Conservation (phyloP, 2,797 vertebrate genomes). For the Sebastiscus tertius region DNA sequence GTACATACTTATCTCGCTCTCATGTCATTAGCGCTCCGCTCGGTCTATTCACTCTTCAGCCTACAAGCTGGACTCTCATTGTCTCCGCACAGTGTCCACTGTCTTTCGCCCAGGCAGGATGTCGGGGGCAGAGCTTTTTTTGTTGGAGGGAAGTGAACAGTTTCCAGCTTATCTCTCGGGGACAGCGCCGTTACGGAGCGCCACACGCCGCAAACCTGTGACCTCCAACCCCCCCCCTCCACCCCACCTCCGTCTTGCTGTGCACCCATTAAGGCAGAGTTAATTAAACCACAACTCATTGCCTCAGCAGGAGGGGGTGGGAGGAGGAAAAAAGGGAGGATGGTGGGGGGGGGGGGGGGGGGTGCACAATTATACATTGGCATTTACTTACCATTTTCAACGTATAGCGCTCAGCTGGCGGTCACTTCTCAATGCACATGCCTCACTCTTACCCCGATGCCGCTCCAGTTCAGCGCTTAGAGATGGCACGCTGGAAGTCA, state of each 20-base stretch:
- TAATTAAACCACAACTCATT: constrained; percentile 83
- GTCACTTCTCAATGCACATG: constrained; percentile 42
- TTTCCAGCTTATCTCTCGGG: constrained; percentile 63
- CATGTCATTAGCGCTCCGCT: constrained; percentile 56
- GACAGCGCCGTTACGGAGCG: constrained; percentile 54
- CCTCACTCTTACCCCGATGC: constrained; percentile 8
- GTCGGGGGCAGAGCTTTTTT: constrained; percentile 28
- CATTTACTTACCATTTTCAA: constrained; percentile 69
- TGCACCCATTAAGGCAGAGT: constrained; percentile 79
- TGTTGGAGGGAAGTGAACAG: constrained; percentile 30
- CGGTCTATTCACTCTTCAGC: constrained; percentile 26
- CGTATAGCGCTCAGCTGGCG: constrained; percentile 49
- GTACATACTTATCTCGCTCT: constrained; percentile 51
- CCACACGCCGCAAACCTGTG: constrained; percentile 56
- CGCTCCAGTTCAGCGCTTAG: background rate
- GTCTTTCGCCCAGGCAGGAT: constrained; percentile 19
- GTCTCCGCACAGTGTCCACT: constrained; percentile 20
- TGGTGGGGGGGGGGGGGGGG: background rate
- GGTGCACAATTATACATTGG: constrained; percentile 59
- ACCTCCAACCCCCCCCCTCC: constrained; percentile 37
- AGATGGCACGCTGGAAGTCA: background rate
- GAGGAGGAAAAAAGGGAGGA: constrained; percentile 8
- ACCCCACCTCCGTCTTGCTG: constrained; percentile 54
- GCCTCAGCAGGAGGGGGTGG: constrained; percentile 64
- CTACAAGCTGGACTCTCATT: constrained; percentile 34